Evolutionary conservation across 2,113 vertebrate species (phyloP).

Genomic region (Labeo rohita): DNA sequence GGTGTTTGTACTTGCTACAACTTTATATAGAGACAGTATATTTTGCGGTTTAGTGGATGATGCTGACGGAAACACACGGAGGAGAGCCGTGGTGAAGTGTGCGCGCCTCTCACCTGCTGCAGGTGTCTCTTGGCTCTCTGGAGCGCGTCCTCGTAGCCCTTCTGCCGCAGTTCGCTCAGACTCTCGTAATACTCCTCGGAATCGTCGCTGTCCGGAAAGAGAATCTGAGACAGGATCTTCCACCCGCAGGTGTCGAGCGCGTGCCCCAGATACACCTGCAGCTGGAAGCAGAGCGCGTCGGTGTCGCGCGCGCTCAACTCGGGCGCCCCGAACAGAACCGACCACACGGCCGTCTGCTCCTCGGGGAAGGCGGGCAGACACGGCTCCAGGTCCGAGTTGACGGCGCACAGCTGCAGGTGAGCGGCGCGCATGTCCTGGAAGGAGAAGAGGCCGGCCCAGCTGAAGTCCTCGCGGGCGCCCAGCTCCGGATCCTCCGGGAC

Average conservation of each 20-base stretch:
- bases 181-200: slow-evolving; percentile 97
- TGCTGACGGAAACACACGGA: too few species aligned
- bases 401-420: slow-evolving; percentile 91
- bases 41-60: too few species aligned
- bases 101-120: slow-evolving; percentile 82
- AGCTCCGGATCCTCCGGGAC: slow-evolving; percentile 60
- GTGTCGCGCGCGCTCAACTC: slow-evolving; percentile 80
- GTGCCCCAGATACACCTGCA: slow-evolving; percentile 93
- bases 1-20: too few species aligned
- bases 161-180: slow-evolving; percentile 90
- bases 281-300: slow-evolving; percentile 86
- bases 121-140: slow-evolving; percentile 84
- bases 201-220: slow-evolving; percentile 91
- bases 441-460: slow-evolving; percentile 96
- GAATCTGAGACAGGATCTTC: slow-evolving; percentile 95
- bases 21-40: too few species aligned
- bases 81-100: too few species aligned
- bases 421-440: slow-evolving; percentile 90
- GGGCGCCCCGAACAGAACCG: slow-evolving; percentile 85
- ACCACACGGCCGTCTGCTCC: slow-evolving; percentile 91
- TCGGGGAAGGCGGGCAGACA: slow-evolving; percentile 91
- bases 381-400: slow-evolving; percentile 91
- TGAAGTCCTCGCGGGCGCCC: slow-evolving; percentile 83
- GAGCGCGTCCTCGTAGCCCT: slow-evolving; percentile 93
- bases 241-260: slow-evolving; percentile 95